Evolutionary conservation across 2,797 vertebrate genomes (phyloP).

Genomic region (Siniperca undulata): DNA sequence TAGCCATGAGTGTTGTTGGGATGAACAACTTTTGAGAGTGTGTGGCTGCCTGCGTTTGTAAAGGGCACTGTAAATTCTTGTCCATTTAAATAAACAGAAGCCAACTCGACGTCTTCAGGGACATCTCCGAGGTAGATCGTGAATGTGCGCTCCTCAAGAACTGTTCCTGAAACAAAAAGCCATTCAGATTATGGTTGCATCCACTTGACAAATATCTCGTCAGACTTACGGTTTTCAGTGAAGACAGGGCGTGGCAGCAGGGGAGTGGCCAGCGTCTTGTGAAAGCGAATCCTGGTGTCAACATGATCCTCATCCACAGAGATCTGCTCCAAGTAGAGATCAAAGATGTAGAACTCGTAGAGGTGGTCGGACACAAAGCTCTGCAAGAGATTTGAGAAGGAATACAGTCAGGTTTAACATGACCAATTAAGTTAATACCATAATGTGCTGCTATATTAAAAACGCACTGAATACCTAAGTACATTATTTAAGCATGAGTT

Average conservation of each 20-base stretch:
- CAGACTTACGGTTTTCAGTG: slow-evolving; percentile 45
- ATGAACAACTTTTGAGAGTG: slow-evolving; percentile 63
- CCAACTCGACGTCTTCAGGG: slow-evolving; percentile 81
- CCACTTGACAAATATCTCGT: too few relatives aligned
- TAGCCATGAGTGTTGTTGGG: slow-evolving; percentile 79
- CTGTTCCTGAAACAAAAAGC: slow-evolving; percentile 35
- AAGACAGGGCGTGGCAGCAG: slow-evolving; percentile 41
- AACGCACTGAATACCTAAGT: too few relatives aligned
- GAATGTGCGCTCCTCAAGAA: slow-evolving; percentile 78
- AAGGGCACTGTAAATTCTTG: slow-evolving; percentile 51
- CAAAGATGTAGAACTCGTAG: neutral
- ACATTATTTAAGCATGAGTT: too few relatives aligned
- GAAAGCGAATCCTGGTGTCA: slow-evolving; percentile 44
- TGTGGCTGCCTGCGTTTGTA: slow-evolving; percentile 45
- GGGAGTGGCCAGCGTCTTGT: slow-evolving; percentile 54
- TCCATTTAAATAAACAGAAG: slow-evolving; percentile 78
- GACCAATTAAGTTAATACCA: too few relatives aligned
- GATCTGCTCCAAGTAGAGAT: slow-evolving; percentile 63
- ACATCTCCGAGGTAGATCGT: slow-evolving; percentile 82
- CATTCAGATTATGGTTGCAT: neutral
- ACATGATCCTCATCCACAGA: slow-evolving; percentile 45
- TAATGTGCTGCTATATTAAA: too few relatives aligned
- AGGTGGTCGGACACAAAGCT: neutral
- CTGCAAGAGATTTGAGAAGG: neutral
- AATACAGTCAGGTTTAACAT: slow-evolving; percentile 50